Evolutionary conservation across 2,797 vertebrate genomes (phyloP), one percentile per base, ranked within the genome.

Genomic region (Urocyon cinereoargenteus): DNA sequence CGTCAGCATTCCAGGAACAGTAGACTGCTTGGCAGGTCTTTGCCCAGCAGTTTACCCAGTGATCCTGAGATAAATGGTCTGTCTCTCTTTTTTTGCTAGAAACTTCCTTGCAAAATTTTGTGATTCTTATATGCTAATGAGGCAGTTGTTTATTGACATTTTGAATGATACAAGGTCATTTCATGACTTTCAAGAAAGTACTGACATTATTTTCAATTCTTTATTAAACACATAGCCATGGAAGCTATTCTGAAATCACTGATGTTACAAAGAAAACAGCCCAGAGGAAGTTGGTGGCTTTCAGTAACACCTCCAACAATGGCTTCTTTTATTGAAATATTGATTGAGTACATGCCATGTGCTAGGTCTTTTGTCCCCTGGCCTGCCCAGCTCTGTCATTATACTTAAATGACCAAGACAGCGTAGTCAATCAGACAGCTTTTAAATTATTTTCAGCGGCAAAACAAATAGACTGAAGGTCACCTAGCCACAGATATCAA

Each of bases 1-100:
- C 94, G 66, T 95, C 92, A 94, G 81, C 90, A 96, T 87, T 95
- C 83, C 75, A 93, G 90, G 75, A 86, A 86, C 45, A 86, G 62
- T 12, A 83, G 45, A 91, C 59, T 75, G 90, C 91, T 14, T 72
- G 92, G 49, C 70, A 94, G 31, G 6, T 66, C 84, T 84, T 83
- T 10, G 3, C 75, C 53, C 45, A 90, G 64, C 6, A 26, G 59
- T 91, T 70, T 19, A 1, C 19, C 31, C 86, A 96, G 72, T 5
- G 4, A 68, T 78, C 90, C 91, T 57, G 68, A 81, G 70, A 55
- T 49, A 84, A 86, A 61, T 73, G 73, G 75, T 77, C 72, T 34
- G 0, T 70, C 84, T 87, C 21, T 45, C 15, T 66, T 91, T 86
- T 34, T 72, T 36, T 62, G 3, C 62, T 94, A 22, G 84, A 66